Evolutionary conservation across 23 tunicate species (phyloP), one percentile per base, ranked within the genome.

Genomic region (Halocynthia roretzi): DNA sequence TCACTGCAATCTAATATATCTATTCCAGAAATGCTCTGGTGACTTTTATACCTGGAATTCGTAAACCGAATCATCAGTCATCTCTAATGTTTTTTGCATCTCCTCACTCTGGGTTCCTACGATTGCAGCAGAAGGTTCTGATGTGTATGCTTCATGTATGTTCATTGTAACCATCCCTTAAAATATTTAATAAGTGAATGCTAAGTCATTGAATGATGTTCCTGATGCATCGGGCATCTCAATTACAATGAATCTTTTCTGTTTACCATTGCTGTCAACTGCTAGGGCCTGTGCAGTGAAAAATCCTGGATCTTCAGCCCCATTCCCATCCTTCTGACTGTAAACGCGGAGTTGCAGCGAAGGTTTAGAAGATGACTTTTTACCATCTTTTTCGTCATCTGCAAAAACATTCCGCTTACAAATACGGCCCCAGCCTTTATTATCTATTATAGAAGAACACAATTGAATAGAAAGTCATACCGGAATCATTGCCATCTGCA

Each of bases 61-160:
- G 72, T 95, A 95, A 66, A 95, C 95, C 8, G 96, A 88, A 50
- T 87, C 99, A 58, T 95, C 99, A 70, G 71, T 77, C 10, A 74
- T 52, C 31, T 31, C 44, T 4, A 82, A 85, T 76, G 72, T 81
- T 31, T 69, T 76, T 50, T 52, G 62, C 5, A 15, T 56, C 73
- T 72, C 75, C 23, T 74, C 11, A 8, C 5, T 54, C 11, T 54
- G 63, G 21, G 10, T 54, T n/a, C 50, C 21, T 21, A 74, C 56
- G 11, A 74, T 7, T 53, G 78, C 78, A 53, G 78, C 67, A 18
- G 10, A 31, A 31, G 44, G 44, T 31, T 31, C 22, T 5, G 15
- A 9, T 0, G 67, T 50, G 31, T 74, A 74, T 12, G n/a, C 78
- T 8, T 74, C 78, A 14, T 53, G 64, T 7, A 74, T 53, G 56